Base-by-base conservation (phyloP, 2,888 invertebrate species). In the Koerneria pararmatus region DNA sequence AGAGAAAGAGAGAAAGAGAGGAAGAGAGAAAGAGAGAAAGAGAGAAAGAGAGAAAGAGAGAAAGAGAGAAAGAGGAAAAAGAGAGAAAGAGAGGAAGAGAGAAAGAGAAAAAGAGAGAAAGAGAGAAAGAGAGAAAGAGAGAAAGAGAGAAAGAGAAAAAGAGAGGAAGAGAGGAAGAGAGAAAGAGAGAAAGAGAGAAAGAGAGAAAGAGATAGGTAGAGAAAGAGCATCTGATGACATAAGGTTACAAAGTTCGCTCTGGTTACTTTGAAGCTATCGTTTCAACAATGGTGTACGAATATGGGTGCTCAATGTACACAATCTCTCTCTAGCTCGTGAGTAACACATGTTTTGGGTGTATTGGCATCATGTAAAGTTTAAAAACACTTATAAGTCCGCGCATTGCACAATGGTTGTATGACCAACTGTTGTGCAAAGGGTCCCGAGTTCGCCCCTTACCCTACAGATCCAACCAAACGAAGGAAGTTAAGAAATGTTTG, bases 141-240 rank as follows among this genome's bases (percentile, higher is more conserved):
- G 31, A 29, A 31, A 4, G 60, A 37, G 35, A 31, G 41, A 32
- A 5, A n/a, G 31, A 32, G 49, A 59, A 29, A 6, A 58, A 49
- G 53, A 46, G 46, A 24, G 24, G 46, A 54, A 29, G 56, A 41
- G 31, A 46, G 46, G 22, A 54, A 29, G 34, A 19, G 37, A 63
- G 37, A 58, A 32, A 62, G 48, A 51, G 41, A 61, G 53, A 37
- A 37, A 53, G 66, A 34, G 22, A 56, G 70, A 61, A 62, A 37
- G 37, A 61, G 54, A 53, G 53, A 46, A 57, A 24, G 53, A 53
- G 53, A 62, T 63, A 67, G 64, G 68, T 64, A 63, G 68, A 70
- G 61, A 61, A 66, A 67, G 67, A 65, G 65, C 60, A 60, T 60
- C 62, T 54, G 65, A 62, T 31, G 65, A 59, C 41, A n/a, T 62